phyloP scores from a whole-genome alignment of 2,888 invertebrate genomes.

The Eilema caniola region DNA sequence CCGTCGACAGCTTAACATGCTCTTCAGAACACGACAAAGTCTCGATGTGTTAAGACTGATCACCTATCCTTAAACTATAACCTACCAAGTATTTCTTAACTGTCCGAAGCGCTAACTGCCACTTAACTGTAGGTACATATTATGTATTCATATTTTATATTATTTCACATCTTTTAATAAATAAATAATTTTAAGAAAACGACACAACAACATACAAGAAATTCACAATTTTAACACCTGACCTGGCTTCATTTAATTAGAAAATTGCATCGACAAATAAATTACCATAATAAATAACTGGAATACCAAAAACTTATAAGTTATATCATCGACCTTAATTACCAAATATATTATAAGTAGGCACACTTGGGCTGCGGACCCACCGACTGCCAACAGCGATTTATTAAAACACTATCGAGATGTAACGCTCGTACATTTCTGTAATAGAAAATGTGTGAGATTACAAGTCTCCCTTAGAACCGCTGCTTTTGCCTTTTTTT shows the following conservation, averaged over 20 bases:
- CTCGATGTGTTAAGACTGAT: not conserved
- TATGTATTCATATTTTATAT: not conserved
- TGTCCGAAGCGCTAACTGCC: not conserved
- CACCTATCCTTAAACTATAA: not conserved
- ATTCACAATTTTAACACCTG: conserved; percentile 1
- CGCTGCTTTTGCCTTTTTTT: no score
- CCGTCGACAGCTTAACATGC: not conserved
- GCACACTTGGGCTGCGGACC: not conserved
- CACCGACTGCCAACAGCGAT: not conserved
- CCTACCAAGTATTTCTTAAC: not conserved
- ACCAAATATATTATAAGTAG: conserved; percentile 6
- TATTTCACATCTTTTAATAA: not conserved
- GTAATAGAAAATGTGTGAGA: no score
- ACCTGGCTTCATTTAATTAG: not conserved
- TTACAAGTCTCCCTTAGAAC: no score
- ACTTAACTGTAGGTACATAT: not conserved
- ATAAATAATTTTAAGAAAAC: not conserved
- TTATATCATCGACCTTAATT: conserved; percentile 35
- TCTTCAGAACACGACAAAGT: not conserved
- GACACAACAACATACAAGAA: not conserved
- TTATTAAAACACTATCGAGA: no score
- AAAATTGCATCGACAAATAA: conserved; percentile 15
- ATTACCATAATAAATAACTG: conserved; percentile 16
- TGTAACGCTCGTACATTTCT: no score
- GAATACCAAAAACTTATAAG: conserved; percentile 11